Base-by-base conservation (phyloP, 2,797 vertebrate species). In the Heteromormyrus szaboi region DNA sequence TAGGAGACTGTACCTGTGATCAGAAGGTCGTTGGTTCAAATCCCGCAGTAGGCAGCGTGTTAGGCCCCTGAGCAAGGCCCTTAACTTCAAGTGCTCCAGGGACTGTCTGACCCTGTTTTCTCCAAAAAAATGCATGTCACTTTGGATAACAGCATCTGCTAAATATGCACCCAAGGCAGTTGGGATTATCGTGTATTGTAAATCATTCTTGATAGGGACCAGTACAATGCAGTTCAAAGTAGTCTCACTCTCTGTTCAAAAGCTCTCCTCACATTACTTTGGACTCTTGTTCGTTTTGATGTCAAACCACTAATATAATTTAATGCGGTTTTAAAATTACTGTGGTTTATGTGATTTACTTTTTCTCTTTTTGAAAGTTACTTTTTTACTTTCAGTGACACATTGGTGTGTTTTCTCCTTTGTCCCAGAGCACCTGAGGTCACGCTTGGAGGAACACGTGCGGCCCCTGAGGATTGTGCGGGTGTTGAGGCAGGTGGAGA, bases 361-460 rank as follows among this genome's bases (percentile, higher is more conserved):
- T 68, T 33, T 33, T 29, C 50, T 51, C 9, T 51, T 12, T 51
- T 51, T 51, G 50, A 51, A 51, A 51, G 12, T 51, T 51, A 51
- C 11, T 14, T 51, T 51, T 14, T 51, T 14, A 51, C 12, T 22
- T 84, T 51, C 79, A 85, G 90, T 62, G 90, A 72, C 90, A 62
- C 11, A 72, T 86, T 83, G 84, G 91, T 88, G 90, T 89, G 83
- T 90, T 50, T 50, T 11, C 44, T 65, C 14, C 19, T 9, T 22
- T 86, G 44, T 94, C 93, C 37, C 93, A 97, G 96, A 95, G 0
- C 92, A 96, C 92, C 90, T 97, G 84, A 95, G 96, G 93, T 93
- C 92, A 0, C 90, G 91, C n/a, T 90, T 97, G 91, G 93, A 97
- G 8, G 92, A 68, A 84, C 95, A 96, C 0, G 93, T 97, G 88